These are phyloP conservation scores for Tethya wilhelma DNA, from an alignment of 37 sponge, comb jelly and placozoan genomes.

Conservation along the genomic window DNA sequence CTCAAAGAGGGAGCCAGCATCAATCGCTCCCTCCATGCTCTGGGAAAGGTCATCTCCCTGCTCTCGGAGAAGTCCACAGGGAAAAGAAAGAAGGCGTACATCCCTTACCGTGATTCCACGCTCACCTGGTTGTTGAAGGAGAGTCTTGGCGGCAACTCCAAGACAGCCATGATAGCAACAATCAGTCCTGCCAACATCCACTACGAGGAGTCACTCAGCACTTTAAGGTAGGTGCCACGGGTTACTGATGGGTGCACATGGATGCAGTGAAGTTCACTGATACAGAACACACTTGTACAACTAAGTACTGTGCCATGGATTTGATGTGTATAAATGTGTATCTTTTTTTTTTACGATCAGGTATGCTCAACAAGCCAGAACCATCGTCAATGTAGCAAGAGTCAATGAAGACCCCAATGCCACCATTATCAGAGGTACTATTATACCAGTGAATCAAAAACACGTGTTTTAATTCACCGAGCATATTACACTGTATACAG, in stretches of 20 bases:
- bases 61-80: slow-evolving; percentile 74
- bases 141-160: slow-evolving; percentile 90
- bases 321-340: not conserved
- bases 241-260: not conserved
- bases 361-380: slow-evolving; percentile 91
- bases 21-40: slow-evolving; percentile 87
- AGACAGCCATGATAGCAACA: slow-evolving; percentile 94
- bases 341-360: slow-evolving; percentile 20
- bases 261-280: not conserved
- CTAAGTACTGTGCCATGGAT: not conserved
- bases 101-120: slow-evolving; percentile 90
- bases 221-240: slow-evolving; percentile 85
- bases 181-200: slow-evolving; percentile 79
- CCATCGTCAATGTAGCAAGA: slow-evolving; percentile 83
- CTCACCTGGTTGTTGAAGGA: slow-evolving; percentile 93
- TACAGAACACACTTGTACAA: not conserved
- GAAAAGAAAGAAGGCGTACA: slow-evolving; percentile 68
- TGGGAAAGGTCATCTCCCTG: slow-evolving; percentile 88
- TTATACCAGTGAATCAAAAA: too few relatives aligned
- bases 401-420: slow-evolving; percentile 87
- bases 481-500: too few relatives aligned
- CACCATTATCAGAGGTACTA: slow-evolving; percentile 65
- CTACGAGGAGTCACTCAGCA: slow-evolving; percentile 83
- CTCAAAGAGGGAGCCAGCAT: slow-evolving; percentile 89
- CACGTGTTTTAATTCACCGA: too few relatives aligned